phyloP scores from a whole-genome alignment of 2,888 invertebrate genomes.

The Boloria euphrosyne region DNA sequence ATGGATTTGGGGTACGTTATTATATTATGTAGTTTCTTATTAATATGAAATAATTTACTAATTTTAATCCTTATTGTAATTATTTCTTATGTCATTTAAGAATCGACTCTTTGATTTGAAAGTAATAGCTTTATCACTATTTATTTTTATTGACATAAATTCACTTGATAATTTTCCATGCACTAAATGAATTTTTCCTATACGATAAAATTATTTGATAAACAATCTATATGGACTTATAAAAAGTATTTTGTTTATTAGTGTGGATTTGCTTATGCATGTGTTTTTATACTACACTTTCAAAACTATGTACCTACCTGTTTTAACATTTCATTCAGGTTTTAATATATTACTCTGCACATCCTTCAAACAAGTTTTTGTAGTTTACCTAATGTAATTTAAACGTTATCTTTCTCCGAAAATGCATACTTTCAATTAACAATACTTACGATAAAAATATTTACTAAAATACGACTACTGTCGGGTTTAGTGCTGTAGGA shows the following conservation, averaged over 20 bases:
- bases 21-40: neutral
- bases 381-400: too few relatives aligned
- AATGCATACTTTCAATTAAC: too few relatives aligned
- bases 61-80: neutral
- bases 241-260: neutral
- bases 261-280: too few relatives aligned
- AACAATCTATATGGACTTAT: slow-evolving; percentile 1
- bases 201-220: neutral
- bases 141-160: neutral
- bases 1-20: slow-evolving; percentile 68
- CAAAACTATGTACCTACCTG: neutral
- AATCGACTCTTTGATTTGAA: neutral
- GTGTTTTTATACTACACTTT: too few relatives aligned
- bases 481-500: neutral
- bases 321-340: too few relatives aligned
- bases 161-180: neutral
- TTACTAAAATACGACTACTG: too few relatives aligned
- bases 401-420: too few relatives aligned
- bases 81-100: neutral
- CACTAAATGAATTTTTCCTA: neutral
- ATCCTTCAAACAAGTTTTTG: too few relatives aligned
- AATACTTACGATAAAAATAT: too few relatives aligned
- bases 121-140: too few relatives aligned
- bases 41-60: neutral
- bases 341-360: too few relatives aligned